Evolutionary conservation across 2,888 invertebrate species (phyloP).

Genomic region (Oscheius sp.): DNA sequence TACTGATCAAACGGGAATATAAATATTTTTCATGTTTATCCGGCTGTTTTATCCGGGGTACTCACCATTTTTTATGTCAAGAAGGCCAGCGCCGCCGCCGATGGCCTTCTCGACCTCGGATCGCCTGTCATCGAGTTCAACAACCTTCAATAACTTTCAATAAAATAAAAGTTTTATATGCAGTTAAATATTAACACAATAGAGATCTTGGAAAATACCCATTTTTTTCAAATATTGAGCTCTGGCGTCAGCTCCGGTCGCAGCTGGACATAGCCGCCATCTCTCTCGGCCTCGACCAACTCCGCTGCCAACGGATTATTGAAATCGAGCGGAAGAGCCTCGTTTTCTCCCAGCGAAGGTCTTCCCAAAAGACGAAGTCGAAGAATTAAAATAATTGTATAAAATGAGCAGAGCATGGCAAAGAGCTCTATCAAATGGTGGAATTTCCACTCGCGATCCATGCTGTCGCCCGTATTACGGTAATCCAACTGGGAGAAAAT

Average conservation of each 20-base stretch:
- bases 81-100: too few species aligned
- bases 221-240: too few species aligned
- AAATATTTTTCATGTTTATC: not conserved
- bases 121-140: too few species aligned
- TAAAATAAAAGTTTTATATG: too few species aligned
- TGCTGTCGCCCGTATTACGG: slow-evolving; percentile 28
- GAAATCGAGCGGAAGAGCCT: slow-evolving; percentile 20
- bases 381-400: slow-evolving; percentile 1
- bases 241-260: slow-evolving; percentile 26
- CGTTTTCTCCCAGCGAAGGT: not conserved
- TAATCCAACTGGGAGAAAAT: slow-evolving; percentile 34
- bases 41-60: too few species aligned
- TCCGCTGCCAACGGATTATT: slow-evolving; percentile 21
- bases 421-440: slow-evolving; percentile 28
- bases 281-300: not conserved
- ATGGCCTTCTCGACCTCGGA: too few species aligned
- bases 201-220: too few species aligned
- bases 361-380: slow-evolving; percentile 7
- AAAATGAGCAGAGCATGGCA: slow-evolving; percentile 14
- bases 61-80: too few species aligned
- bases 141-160: too few species aligned
- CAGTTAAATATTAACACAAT: too few species aligned
- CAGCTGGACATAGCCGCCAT: slow-evolving; percentile 22
- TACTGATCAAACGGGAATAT: not conserved
- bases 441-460: slow-evolving; percentile 27